Conservation (phyloP, 1,140 invertebrate genomes). For the Neodiprion pinetum region DNA sequence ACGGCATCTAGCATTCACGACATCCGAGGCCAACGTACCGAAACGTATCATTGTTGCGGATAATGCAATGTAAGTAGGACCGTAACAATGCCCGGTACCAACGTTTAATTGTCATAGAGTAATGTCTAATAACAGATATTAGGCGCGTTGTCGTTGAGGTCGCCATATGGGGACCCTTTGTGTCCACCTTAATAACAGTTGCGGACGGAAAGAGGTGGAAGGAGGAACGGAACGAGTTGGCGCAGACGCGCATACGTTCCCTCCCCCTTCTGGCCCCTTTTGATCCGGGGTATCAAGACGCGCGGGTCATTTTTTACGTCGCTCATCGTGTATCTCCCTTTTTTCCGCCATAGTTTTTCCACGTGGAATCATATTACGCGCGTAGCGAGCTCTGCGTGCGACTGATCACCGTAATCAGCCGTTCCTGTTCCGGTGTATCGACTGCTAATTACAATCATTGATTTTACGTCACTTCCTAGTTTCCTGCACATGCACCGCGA, state of each 20-base stretch:
- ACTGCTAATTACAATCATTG: conserved; percentile 57
- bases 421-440: conserved; percentile 55
- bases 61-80: conserved; percentile 56
- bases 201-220: conserved; percentile 48
- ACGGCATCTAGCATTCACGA: conserved; percentile 35
- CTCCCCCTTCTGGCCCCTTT: conserved; percentile 44
- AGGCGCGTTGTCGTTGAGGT: conserved; percentile 40
- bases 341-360: conserved; percentile 27
- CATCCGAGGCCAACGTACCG: conserved; percentile 59
- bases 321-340: conserved; percentile 23
- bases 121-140: conserved; percentile 64
- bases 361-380: conserved; percentile 51
- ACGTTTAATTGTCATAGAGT: conserved; percentile 64
- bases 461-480: conserved; percentile 51
- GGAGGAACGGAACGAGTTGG: conserved; percentile 40
- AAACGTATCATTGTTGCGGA: conserved; percentile 58
- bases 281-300: conserved; percentile 32
- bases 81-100: conserved; percentile 60
- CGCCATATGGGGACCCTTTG: conserved; percentile 60
- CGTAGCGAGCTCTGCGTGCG: conserved; percentile 41
- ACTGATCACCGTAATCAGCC: conserved; percentile 57
- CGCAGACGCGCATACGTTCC: conserved; percentile 52
- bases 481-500: conserved; percentile 30
- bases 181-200: conserved; percentile 55
- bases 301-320: conserved; percentile 22